Evolutionary conservation across 2,888 invertebrate genomes (phyloP).

Genomic region (Platycheirus albimanus): DNA sequence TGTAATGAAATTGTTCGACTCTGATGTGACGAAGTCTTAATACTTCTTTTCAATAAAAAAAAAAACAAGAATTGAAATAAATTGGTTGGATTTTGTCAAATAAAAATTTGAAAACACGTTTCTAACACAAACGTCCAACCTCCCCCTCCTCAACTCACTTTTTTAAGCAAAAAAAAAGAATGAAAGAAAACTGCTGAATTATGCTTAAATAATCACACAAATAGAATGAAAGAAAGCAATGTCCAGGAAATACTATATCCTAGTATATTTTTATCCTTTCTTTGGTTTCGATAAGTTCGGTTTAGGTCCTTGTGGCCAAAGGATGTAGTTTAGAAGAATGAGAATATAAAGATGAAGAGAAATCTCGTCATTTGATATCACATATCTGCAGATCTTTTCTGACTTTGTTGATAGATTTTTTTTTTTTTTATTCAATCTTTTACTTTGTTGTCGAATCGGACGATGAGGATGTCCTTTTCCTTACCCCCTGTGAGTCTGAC

Average conservation of each 20-base stretch:
- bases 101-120: conserved; percentile 19
- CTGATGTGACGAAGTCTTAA: conserved; percentile 49
- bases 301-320: conserved; percentile 11
- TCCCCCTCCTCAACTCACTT: no score
- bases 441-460: conserved; percentile 9
- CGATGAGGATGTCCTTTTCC: conserved; percentile 15
- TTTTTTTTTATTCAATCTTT: neutral
- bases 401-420: conserved; percentile 38
- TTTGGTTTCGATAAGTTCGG: conserved; percentile 1
- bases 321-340: conserved; percentile 9
- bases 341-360: conserved; percentile 12
- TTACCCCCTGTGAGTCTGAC: neutral
- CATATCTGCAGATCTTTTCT: conserved; percentile 44
- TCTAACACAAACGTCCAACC: conserved; percentile 1
- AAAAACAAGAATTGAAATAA: no score
- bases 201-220: conserved; percentile 54
- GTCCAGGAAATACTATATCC: conserved; percentile 50
- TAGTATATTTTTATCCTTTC: conserved; percentile 14
- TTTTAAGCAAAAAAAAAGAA: no score
- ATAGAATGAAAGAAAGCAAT: conserved; percentile 41
- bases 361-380: conserved; percentile 58
- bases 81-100: conserved; percentile 23
- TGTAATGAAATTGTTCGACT: conserved; percentile 43
- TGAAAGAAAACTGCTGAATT: conserved; percentile 57
- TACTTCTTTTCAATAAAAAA: conserved; percentile 19